Conservation (phyloP, 2,888 invertebrate species). For the Trilocha varians region DNA sequence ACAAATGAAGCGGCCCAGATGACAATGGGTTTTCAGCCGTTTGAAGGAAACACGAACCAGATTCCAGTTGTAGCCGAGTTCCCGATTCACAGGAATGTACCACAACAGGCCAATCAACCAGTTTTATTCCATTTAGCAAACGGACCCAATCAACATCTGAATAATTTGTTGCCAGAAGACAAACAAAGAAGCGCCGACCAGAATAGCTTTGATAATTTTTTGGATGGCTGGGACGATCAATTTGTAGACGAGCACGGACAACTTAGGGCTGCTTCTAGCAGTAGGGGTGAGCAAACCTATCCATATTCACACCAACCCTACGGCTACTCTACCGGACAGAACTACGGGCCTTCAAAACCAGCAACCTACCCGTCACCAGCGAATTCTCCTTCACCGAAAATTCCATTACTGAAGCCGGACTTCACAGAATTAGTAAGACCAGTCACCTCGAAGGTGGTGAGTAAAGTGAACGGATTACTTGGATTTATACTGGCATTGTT, state of each 20-base stretch:
- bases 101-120: constrained; percentile 10
- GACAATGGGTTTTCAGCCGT: constrained; percentile 31
- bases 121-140: constrained; percentile 12
- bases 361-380: constrained; percentile 14
- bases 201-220: constrained; percentile 17
- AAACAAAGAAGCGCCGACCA: constrained; percentile 8
- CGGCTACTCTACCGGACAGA: constrained; percentile 13
- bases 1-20: constrained; percentile 12
- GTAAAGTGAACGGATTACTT: constrained; percentile 46
- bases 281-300: constrained; percentile 12
- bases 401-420: constrained; percentile 27
- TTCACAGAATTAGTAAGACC: constrained; percentile 38
- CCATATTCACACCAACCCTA: constrained; percentile 11
- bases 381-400: constrained; percentile 20
- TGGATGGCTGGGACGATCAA: constrained; percentile 28
- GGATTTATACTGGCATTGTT: constrained; percentile 43
- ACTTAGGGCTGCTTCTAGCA: constrained; percentile 18
- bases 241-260: constrained; percentile 20
- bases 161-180: constrained; percentile 6
- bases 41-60: constrained; percentile 26
- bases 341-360: constrained; percentile 12
- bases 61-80: constrained; percentile 17
- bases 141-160: constrained; percentile 5
- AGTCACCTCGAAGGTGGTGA: constrained; percentile 35
- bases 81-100: constrained; percentile 8